A percentile compares a stretch with the other conserved stretches of the same genome.
phyloP scores from a whole-genome alignment of 2,888 invertebrate species.

The Tetramorium bicarinatum region DNA sequence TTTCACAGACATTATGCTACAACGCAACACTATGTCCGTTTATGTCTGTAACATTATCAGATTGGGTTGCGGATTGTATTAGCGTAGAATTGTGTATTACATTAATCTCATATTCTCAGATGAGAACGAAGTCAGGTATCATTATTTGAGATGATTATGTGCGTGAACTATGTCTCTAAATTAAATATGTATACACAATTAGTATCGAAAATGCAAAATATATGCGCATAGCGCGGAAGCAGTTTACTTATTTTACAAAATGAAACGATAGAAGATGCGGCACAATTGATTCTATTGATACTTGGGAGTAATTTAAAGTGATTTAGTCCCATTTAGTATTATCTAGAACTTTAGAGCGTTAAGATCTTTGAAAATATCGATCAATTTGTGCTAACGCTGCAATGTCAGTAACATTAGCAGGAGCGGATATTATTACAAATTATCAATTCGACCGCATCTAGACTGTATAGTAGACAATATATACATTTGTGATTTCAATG shows the following conservation, averaged over 20 bases:
- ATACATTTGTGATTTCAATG: conserved; percentile 47
- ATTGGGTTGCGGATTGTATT: conserved; percentile 44
- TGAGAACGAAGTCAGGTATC: neutral
- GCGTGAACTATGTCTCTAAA: conserved; percentile 61
- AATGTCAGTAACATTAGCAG: neutral
- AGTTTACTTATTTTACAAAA: conserved; percentile 66
- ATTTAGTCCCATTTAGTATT: conserved; percentile 2
- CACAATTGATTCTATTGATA: neutral
- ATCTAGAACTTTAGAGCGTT: neutral
- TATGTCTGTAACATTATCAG: conserved; percentile 55
- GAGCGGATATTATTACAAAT: neutral
- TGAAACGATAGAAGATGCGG: conserved; percentile 6
- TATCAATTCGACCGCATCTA: neutral
- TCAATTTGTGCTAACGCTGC: neutral
- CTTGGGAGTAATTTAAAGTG: neutral
- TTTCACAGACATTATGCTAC: conserved; percentile 61
- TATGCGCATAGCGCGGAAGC: conserved; percentile 75
- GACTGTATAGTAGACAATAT: conserved; percentile 48
- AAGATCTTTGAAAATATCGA: conserved; percentile 9
- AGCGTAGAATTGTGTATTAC: conserved; percentile 47
- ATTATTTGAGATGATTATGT: conserved; percentile 44
- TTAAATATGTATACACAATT: conserved; percentile 66
- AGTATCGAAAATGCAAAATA: conserved; percentile 79
- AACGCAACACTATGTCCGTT: conserved; percentile 49
- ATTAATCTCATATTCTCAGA: conserved; percentile 37